Percentiles rank a stretch among this genome's conserved stretches.
These are phyloP conservation scores for Apotomis turbidana DNA, from an alignment of 2,888 invertebrate genomes.

Conservation along the genomic window DNA sequence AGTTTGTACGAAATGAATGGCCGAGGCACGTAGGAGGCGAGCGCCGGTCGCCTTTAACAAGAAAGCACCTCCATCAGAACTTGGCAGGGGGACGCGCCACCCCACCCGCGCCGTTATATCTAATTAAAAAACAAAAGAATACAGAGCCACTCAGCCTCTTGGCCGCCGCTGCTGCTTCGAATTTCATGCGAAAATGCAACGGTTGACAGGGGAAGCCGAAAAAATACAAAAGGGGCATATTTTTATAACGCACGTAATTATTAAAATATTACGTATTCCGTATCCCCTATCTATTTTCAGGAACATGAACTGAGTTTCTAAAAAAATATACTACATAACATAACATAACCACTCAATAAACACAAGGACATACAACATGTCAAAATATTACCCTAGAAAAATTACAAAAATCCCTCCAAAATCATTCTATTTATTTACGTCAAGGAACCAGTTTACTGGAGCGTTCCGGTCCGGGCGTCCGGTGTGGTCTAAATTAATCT, in stretches of 20 bases:
- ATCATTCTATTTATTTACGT: conserved; percentile 42
- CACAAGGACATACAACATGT: not conserved
- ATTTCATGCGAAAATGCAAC: conserved; percentile 77
- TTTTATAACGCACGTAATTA: too few relatives aligned
- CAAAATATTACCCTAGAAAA: not conserved
- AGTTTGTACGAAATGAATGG: conserved; percentile 83
- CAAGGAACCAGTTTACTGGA: conserved; percentile 42
- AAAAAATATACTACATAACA: too few relatives aligned
- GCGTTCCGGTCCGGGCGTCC: conserved; percentile 46
- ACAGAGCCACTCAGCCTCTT: conserved; percentile 80
- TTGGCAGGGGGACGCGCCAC: conserved; percentile 67
- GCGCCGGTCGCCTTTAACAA: conserved; percentile 73
- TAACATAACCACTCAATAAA: too few relatives aligned
- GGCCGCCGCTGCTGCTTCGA: conserved; percentile 65
- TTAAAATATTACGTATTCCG: too few relatives aligned
- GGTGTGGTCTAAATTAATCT: conserved; percentile 63
- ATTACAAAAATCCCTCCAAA: conserved; percentile 16
- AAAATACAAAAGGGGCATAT: not conserved
- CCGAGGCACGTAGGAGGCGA: conserved; percentile 81
- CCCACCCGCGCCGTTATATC: conserved; percentile 73
- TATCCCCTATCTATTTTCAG: too few relatives aligned
- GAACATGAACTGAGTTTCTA: too few relatives aligned
- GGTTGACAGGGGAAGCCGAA: conserved; percentile 53
- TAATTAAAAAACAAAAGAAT: conserved; percentile 84
- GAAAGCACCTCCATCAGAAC: conserved; percentile 79